Evolutionary conservation across 1,140 invertebrate species (phyloP).

Genomic region (Himalopsyche phryganea): DNA sequence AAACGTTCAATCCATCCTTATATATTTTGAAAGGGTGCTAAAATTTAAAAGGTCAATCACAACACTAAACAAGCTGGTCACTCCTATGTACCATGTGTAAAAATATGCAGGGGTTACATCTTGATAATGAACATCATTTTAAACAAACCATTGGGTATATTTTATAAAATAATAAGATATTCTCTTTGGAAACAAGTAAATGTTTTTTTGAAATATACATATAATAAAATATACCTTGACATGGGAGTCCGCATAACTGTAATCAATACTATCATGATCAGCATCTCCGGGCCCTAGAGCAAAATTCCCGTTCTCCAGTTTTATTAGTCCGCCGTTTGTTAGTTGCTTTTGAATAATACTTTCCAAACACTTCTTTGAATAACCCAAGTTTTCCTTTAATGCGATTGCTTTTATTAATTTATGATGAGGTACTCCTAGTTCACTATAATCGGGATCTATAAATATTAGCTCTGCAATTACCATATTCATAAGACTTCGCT

Average conservation of each 20-base stretch:
- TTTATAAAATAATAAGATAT: too few species aligned
- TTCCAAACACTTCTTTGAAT: slow-evolving; percentile 62
- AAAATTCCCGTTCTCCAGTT: slow-evolving; percentile 64
- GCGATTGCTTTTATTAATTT: slow-evolving; percentile 62
- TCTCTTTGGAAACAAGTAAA: too few species aligned
- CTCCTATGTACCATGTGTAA: too few species aligned
- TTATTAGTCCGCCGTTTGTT: slow-evolving; percentile 62
- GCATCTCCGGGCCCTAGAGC: slow-evolving; percentile 56
- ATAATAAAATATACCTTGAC: slow-evolving; percentile 41
- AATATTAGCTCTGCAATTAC: slow-evolving; percentile 66
- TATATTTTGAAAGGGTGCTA: too few species aligned
- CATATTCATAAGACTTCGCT: slow-evolving; percentile 57
- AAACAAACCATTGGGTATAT: too few species aligned
- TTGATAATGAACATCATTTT: too few species aligned
- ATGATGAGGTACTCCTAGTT: slow-evolving; percentile 63
- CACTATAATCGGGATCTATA: slow-evolving; percentile 66
- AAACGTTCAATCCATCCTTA: too few species aligned
- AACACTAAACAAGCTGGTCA: too few species aligned
- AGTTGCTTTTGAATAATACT: slow-evolving; percentile 65
- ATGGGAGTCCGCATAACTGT: slow-evolving; percentile 41
- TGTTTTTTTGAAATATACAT: too few species aligned
- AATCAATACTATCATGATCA: slow-evolving; percentile 14
- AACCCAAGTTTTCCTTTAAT: slow-evolving; percentile 60
- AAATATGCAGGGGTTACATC: too few species aligned
- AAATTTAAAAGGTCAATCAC: too few species aligned